A percentile compares a stretch with the other conserved stretches of the same genome.
Conservation (phyloP, 2,797 vertebrate genomes). For the Malurus splendens region DNA sequence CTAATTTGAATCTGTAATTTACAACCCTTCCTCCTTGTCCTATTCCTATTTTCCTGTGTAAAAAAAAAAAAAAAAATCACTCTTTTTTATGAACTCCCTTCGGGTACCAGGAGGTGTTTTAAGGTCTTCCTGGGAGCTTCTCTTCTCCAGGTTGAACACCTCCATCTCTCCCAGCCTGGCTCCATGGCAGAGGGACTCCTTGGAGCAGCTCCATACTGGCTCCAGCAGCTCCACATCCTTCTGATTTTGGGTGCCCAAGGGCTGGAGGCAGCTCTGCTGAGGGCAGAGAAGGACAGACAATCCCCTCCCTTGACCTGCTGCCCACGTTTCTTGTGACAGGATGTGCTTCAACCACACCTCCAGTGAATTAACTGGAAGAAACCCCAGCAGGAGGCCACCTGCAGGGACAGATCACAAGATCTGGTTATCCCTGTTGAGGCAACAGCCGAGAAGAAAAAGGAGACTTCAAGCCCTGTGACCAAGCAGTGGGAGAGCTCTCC, state of each 20-base stretch:
- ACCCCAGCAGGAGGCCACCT: neutral
- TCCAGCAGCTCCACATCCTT: neutral
- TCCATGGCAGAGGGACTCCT: neutral
- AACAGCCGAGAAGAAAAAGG: neutral
- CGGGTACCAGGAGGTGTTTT: neutral
- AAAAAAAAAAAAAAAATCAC: neutral
- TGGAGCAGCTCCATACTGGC: accelerated
- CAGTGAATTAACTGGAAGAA: neutral
- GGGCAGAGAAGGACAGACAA: neutral
- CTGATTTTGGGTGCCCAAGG: neutral
- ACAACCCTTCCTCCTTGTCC: neutral
- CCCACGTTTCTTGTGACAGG: neutral
- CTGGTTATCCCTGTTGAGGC: neutral
- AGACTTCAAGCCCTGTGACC: neutral
- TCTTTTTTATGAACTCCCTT: neutral
- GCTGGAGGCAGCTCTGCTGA: neutral
- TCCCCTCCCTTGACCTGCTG: neutral
- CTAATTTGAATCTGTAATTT: neutral
- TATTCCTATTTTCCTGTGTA: neutral
- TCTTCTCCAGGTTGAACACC: neutral
- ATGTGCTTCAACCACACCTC: neutral
- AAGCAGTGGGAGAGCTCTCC: neutral
- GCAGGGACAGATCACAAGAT: neutral
- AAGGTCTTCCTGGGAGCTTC: neutral
- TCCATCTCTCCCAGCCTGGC: neutral